Evolutionary conservation across 2,113 vertebrate genomes (phyloP), one percentile per base, ranked within the genome.

Genomic region (Albula goreensis): DNA sequence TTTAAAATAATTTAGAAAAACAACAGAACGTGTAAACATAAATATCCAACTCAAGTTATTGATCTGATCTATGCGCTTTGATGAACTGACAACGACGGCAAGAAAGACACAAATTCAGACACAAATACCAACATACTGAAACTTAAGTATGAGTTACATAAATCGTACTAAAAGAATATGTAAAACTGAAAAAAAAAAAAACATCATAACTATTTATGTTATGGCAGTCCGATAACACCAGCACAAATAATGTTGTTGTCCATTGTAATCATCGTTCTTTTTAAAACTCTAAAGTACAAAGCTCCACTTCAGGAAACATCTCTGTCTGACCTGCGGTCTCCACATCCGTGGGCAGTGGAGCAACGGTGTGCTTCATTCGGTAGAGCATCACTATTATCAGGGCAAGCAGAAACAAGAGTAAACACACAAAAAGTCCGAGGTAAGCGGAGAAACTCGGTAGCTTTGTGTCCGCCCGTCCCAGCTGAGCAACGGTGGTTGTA

Each of bases 291-390:
- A 85, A 66, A 15, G 84, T 85, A 63, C 84, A 60, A 85, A 88
- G 87, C 80, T 90, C 89, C 78, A 88, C 89, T 87, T 90, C 91
- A 52, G 87, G 85, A 56, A 88, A 89, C 86, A 89, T 88, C 70
- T 90, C 90, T n/a, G 86, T 84, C 17, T 88, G 87, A 50, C 87
- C 82, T 2, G 77, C 86, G 81, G 63, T 89, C 78, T 90, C 91
- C 84, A 87, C 84, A 60, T 90, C 90, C 53, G 91, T 85, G 9
- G 88, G 89, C 74, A 89, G 60, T 15, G 90, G 91, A 0, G 91
- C 91, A 25, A 92, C 88, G 8, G 87, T 90, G 87, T 92, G 89
- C 50, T 92, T 92, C 87, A 92, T 90, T 78, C 91, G 89, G 87
- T 90, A 90, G 9, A 92, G 90, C 91, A 90, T 90, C 81, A 92